These are phyloP conservation scores for Gobiocypris rarus DNA, from an alignment of 2,113 vertebrate genomes.

Conservation along the genomic window DNA sequence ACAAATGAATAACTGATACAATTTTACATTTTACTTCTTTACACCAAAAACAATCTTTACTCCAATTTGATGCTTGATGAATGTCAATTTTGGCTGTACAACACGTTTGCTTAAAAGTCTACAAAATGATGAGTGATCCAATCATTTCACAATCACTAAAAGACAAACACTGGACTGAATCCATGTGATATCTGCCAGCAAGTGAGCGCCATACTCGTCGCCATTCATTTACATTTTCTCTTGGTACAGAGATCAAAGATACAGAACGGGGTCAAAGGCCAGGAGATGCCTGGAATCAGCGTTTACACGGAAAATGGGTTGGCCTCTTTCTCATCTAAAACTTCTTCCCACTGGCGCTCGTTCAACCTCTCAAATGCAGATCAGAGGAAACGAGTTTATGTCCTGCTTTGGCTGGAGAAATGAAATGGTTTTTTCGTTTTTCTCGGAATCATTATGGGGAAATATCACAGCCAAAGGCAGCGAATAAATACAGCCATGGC, in stretches of 20 bases:
- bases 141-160: neutral
- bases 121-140: neutral
- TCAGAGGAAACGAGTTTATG: constrained; percentile 16
- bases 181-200: neutral
- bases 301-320: neutral
- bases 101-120: neutral
- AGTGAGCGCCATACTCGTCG: too few relatives aligned
- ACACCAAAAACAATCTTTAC: neutral
- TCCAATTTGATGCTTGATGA: neutral
- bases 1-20: neutral
- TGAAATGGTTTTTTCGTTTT: neutral
- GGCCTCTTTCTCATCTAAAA: neutral
- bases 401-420: constrained; percentile 15
- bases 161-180: neutral
- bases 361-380: neutral
- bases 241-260: constrained; percentile 11
- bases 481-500: constrained; percentile 2
- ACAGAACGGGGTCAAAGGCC: neutral
- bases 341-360: neutral
- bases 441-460: constrained; percentile 25
- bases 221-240: neutral
- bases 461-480: constrained; percentile 31
- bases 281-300: neutral
- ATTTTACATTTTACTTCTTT: neutral
- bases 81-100: neutral